Base-by-base conservation (phyloP, 2,113 vertebrate genomes). In the Gymnobelideus leadbeateri region DNA sequence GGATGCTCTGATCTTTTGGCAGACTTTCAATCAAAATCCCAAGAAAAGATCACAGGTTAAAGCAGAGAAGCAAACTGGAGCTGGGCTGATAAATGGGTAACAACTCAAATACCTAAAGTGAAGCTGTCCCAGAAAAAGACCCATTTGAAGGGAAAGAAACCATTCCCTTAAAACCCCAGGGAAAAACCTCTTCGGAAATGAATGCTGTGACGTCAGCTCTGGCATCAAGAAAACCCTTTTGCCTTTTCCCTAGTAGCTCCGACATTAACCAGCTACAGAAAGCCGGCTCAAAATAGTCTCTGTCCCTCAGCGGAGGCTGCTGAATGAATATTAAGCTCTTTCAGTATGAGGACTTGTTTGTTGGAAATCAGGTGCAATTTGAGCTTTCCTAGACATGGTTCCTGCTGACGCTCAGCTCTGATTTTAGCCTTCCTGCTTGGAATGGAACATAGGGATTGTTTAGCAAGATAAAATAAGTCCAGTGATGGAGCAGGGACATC, bases 201-300 rank as follows among this genome's bases (percentile, higher is more conserved):
- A 96, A 55, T 95, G 53, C 19, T 47, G 2, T 3, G 50, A 95
- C 5, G 26, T 57, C 93, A 98, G 91, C 16, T 54, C 52, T 0
- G 10, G n/a, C 51, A 94, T 97, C 95, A 95, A 92, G 7, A 47
- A 53, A n/a, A 90, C 57, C 55, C 14, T 68, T 94, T 96, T 43
- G 55, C 93, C 97, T 25, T 95, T 95, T 68, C 95, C 96, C 93
- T 93, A 96, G 31, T 51, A 94, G 49, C 94, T 93, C 95, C 92
- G 9, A 6, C 51, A 95, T 98, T 98, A 98, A 97, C 96, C 97
- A 98, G 91, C 98, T 97, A 97, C 89, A 47, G 94, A 91, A 97
- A 97, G 97, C 93, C 54, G 97, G 95, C 97, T 97, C 96, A 90
- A 97, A 98, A 98, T 97, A 98, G 98, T 97, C 93, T 95, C 91